phyloP scores from a whole-genome alignment of 2,113 vertebrate species.

The Charadrius vociferus region DNA sequence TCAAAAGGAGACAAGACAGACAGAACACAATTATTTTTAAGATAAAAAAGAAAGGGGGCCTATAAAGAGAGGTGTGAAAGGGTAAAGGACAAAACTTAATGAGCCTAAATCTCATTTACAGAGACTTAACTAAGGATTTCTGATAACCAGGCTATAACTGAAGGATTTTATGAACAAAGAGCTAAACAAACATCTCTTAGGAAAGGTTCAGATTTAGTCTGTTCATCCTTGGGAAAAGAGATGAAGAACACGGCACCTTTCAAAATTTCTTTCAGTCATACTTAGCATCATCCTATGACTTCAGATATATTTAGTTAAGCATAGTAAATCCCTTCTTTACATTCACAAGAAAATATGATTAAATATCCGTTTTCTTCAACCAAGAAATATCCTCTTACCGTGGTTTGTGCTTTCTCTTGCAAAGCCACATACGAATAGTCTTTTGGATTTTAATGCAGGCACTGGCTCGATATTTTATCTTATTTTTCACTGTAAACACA shows the following conservation, averaged over 20 bases:
- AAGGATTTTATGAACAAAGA: background rate
- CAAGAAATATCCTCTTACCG: conserved; percentile 78
- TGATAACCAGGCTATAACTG: background rate
- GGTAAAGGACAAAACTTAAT: background rate
- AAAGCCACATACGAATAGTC: conserved; percentile 97
- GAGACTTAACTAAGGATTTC: background rate
- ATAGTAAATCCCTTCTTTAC: background rate
- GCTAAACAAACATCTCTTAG: background rate
- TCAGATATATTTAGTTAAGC: background rate
- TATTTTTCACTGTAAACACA: conserved; percentile 89
- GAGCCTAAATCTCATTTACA: background rate
- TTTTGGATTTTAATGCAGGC: conserved; percentile 95
- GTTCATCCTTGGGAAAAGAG: background rate
- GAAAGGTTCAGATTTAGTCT: background rate
- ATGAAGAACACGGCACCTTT: background rate
- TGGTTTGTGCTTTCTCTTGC: conserved; percentile 94
- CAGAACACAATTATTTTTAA: background rate
- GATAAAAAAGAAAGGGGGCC: background rate
- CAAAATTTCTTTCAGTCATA: background rate
- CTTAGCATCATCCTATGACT: background rate
- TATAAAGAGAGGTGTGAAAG: background rate
- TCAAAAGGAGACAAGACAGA: background rate
- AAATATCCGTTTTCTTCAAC: background rate
- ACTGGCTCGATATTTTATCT: conserved; percentile 88
- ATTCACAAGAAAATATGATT: background rate